These are phyloP conservation scores for Nemapogon koenigi DNA, from an alignment of 2,888 invertebrate genomes.

Conservation along the genomic window DNA sequence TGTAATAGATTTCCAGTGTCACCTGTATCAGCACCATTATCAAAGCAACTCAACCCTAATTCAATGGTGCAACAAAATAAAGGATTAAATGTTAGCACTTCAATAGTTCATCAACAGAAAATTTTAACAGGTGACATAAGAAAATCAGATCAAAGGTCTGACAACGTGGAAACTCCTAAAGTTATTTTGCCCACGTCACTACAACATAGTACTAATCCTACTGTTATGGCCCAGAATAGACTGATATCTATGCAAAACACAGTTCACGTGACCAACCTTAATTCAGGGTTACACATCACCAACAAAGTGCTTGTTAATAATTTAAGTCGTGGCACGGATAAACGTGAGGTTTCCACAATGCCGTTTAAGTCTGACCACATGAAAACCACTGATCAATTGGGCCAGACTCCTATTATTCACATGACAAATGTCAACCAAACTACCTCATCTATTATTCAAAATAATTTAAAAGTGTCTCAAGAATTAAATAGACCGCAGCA, in stretches of 20 bases:
- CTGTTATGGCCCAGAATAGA: conserved; percentile 52
- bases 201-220: conserved; percentile 39
- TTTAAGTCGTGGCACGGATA: conserved; percentile 35
- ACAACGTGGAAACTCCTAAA: conserved; percentile 40
- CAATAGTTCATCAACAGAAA: conserved; percentile 43
- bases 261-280: conserved; percentile 38
- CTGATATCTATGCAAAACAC: conserved; percentile 52
- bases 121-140: conserved; percentile 35
- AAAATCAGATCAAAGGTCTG: conserved; percentile 32
- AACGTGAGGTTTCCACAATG: conserved; percentile 29
- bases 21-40: conserved; percentile 60
- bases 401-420: conserved; percentile 40
- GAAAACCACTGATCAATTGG: conserved; percentile 42
- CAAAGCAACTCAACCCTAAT: conserved; percentile 61
- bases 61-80: conserved; percentile 49
- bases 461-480: conserved; percentile 31
- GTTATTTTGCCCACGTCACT: conserved; percentile 44
- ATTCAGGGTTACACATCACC: conserved; percentile 36
- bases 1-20: conserved; percentile 65
- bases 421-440: conserved; percentile 37
- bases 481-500: conserved; percentile 31
- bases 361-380: conserved; percentile 17
- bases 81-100: conserved; percentile 26
- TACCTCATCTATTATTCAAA: conserved; percentile 38
- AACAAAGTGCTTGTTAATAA: conserved; percentile 47